Evolutionary conservation across 1,140 invertebrate species (phyloP), one percentile per base, ranked within the genome.

Genomic region (Ceratina australensis): DNA sequence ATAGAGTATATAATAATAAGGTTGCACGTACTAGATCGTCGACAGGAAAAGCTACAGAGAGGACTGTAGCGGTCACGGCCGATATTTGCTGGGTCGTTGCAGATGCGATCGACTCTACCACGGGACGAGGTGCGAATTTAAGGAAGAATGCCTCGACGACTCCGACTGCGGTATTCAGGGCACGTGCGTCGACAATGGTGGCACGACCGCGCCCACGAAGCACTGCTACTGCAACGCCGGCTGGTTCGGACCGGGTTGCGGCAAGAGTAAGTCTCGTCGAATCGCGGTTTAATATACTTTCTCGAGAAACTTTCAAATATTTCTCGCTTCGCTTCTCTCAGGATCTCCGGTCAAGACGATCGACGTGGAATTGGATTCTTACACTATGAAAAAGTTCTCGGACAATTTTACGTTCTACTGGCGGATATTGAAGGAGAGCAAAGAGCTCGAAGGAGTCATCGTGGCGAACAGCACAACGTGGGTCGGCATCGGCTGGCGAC

Each of bases 201-300:
- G 96, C 0, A 97, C 96, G 0, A 95, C 95, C 12, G 93, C 96
- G 26, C 97, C 98, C 0, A 95, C 94, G 33, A 95, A 95, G 81
- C 96, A 97, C 84, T 99, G 98, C 90, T 99, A 97, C 90, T 99
- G 98, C 89, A 95, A 97, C 78, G 93, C 94, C 24, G 97, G 97
- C 18, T 98, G 96, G 95, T 97, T 96, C 88, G 96, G 96, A 10
- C 93, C 94, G 4, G 95, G 95, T 10, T 97, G 96, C 86, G 95
- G 94, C 77, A 96, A 96, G 92, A 94, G 96, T 96, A 88, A 94
- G 94, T 93, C 74, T 83, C 57, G 42, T 52, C 24, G 4, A 54
- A 5, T 1, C 16, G 50, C 7, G 10, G 16, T 59, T 71, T 3
- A 20, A 59, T 49, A 20, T 33, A 10, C 10, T 24, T 5, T 28